Evolutionary conservation across 2,888 invertebrate genomes (phyloP).

Genomic region (Lypha dubia): DNA sequence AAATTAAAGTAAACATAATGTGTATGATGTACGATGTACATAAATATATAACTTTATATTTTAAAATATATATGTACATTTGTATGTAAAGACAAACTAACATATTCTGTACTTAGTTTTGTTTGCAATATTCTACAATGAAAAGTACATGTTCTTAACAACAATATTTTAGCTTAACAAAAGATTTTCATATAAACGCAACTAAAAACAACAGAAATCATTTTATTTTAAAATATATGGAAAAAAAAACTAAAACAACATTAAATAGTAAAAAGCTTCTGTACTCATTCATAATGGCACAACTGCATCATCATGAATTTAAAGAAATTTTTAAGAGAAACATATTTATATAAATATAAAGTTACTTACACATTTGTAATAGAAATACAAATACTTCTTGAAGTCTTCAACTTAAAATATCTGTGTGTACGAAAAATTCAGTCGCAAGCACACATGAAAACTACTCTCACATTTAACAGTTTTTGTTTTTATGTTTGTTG

Average conservation of each 20-base stretch:
- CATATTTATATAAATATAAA: slow-evolving; percentile 34
- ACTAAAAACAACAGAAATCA: slow-evolving; percentile 38
- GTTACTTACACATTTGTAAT: slow-evolving; percentile 43
- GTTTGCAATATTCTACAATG: slow-evolving; percentile 17
- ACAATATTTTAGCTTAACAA: slow-evolving; percentile 40
- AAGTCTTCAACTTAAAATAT: slow-evolving; percentile 30
- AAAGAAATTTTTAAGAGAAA: slow-evolving; percentile 50
- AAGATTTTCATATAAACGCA: slow-evolving; percentile 46
- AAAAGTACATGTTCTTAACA: slow-evolving; percentile 32
- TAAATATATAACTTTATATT: too few species aligned
- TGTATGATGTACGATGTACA: too few species aligned
- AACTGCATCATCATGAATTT: slow-evolving; percentile 48
- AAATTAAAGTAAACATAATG: too few species aligned
- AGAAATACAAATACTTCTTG: slow-evolving; percentile 54
- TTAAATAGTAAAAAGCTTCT: slow-evolving; percentile 67
- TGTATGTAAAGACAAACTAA: neutral
- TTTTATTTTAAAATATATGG: slow-evolving; percentile 13
- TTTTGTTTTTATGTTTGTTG: slow-evolving; percentile 47
- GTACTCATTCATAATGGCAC: slow-evolving; percentile 47
- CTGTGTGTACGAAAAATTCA: neutral
- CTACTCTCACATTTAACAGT: slow-evolving; percentile 20
- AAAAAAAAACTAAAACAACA: slow-evolving; percentile 53
- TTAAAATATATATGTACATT: too few species aligned
- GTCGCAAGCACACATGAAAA: neutral
- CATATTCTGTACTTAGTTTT: neutral